Percentiles rank a stretch among this genome's conserved stretches.
These are phyloP conservation scores for Schizothorax lantsangensis DNA, from an alignment of 2,797 vertebrate species.

Conservation along the genomic window DNA sequence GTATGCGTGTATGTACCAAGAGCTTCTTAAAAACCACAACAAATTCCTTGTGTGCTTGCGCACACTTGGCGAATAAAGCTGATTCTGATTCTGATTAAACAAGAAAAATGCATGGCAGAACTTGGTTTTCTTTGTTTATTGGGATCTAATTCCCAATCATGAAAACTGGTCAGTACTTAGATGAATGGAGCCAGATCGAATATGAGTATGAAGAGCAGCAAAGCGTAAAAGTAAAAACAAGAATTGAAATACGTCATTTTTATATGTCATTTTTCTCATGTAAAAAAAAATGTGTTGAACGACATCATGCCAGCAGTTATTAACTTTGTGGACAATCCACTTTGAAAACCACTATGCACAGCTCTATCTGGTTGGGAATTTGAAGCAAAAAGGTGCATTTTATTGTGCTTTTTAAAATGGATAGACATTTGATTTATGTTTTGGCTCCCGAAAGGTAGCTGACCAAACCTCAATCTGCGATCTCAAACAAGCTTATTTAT, in stretches of 20 bases:
- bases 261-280: not conserved
- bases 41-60: too few relatives aligned
- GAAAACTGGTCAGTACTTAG: not conserved
- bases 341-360: not conserved
- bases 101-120: not conserved
- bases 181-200: not conserved
- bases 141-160: not conserved
- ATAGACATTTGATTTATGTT: slow-evolving; percentile 11
- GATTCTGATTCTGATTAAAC: not conserved
- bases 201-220: not conserved
- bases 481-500: slow-evolving; percentile 37
- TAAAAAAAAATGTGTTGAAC: not conserved
- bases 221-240: not conserved
- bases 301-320: not conserved
- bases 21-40: too few relatives aligned
- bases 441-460: slow-evolving; percentile 3
- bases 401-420: not conserved
- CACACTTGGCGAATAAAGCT: too few relatives aligned
- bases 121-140: slow-evolving; percentile 4
- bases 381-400: not conserved
- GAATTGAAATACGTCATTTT: not conserved
- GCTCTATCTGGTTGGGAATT: not conserved
- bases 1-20: too few relatives aligned
- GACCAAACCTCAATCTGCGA: slow-evolving; percentile 27
- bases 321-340: not conserved